A percentile compares a stretch with the other conserved stretches of the same genome.
These are phyloP conservation scores for Pedionomus torquatus DNA, from an alignment of 2,113 vertebrate genomes.

Conservation along the genomic window DNA sequence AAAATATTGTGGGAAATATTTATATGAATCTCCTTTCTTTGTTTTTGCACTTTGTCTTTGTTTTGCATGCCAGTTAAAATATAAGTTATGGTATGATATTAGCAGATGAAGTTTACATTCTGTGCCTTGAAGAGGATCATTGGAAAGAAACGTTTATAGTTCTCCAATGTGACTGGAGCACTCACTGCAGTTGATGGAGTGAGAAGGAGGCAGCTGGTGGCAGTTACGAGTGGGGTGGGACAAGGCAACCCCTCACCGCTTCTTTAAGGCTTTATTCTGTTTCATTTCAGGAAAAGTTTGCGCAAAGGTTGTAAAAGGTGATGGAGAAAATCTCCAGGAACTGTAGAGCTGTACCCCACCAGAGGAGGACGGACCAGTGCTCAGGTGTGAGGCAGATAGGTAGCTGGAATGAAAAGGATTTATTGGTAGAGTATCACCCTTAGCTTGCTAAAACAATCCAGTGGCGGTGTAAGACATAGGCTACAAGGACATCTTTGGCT, in stretches of 20 bases:
- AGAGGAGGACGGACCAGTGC: not conserved
- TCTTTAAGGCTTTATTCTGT: not conserved
- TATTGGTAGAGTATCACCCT: not conserved
- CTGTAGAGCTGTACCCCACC: not conserved
- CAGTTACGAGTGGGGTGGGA: not conserved
- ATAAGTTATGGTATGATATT: not conserved
- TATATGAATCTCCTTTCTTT: not conserved
- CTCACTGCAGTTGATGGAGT: not conserved
- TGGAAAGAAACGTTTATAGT: not conserved
- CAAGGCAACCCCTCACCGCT: not conserved
- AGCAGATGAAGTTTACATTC: not conserved
- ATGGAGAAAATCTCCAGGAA: not conserved
- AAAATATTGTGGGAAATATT: not conserved
- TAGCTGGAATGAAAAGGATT: not conserved
- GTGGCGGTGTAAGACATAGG: accelerated
- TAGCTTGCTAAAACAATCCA: not conserved
- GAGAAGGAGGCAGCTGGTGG: not conserved
- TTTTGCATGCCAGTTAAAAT: not conserved
- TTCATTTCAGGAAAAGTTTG: not conserved
- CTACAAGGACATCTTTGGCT: not conserved
- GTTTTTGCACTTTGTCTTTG: not conserved
- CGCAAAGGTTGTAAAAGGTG: not conserved
- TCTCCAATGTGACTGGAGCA: not conserved
- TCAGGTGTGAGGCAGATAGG: not conserved
- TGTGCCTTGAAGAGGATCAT: not conserved